Evolutionary conservation across 2,113 vertebrate genomes (phyloP), one percentile per base, ranked within the genome.

Genomic region (Struthio camelus): DNA sequence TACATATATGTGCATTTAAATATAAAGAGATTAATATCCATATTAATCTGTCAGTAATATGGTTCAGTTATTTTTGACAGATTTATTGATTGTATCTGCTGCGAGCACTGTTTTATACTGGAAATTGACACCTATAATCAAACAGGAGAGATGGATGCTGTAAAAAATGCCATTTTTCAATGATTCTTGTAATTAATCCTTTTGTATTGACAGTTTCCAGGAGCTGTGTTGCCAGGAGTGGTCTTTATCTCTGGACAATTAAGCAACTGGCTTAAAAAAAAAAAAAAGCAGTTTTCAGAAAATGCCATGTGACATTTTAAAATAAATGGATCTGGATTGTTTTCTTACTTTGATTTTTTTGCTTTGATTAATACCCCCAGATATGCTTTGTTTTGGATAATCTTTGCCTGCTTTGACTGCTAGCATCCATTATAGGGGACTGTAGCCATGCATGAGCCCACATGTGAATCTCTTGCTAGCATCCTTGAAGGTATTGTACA

Each of bases 61-160:
- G 95, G 79, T 88, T 95, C 82, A 88, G 78, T 93, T 95, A 81
- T 86, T 97, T 96, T 96, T 93, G 94, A 90, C 79, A 93, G 88
- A 86, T 97, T 90, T 96, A 95, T 97, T 93, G 94, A 94, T 94
- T 87, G 28, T 87, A 85, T 93, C 81, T 94, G 87, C 51, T 95
- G n/a, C 71, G 77, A 90, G 28, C 1, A 1, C 22, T 92, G 46
- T 1, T 44, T 95, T 95, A 78, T 20, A 30, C 64, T 94, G n/a
- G 82, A 94, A 96, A 87, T 90, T 87, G 69, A 82, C 92, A 85
- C 27, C 18, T 40, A 40, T 48, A 86, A 90, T 95, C 82, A 91
- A 91, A 92, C 0, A 4, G 84, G 34, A 94, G 90, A 94, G 79
- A 96, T 81, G 86, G 56, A 94, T 90, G 69, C 69, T 88, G 20